Conservation (phyloP, 2,888 invertebrate species). For the Prosapia bicincta region DNA sequence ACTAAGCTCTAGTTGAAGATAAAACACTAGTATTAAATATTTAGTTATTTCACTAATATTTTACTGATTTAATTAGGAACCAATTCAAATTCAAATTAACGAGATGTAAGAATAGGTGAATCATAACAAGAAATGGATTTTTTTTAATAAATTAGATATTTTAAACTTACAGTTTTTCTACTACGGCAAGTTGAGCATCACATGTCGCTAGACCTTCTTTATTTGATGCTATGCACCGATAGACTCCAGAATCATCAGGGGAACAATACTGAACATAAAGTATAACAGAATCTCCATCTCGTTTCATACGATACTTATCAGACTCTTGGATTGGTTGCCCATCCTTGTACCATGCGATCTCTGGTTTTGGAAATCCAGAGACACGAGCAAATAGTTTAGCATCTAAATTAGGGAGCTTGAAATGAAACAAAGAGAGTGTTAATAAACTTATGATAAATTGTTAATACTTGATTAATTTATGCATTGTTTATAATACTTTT, state of each 20-base stretch:
- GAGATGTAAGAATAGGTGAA: no score
- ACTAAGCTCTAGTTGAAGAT: no score
- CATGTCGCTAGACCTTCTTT: conserved; percentile 75
- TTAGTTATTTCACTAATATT: no score
- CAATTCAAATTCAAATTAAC: no score
- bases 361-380: conserved; percentile 77
- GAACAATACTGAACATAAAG: conserved; percentile 68
- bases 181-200: conserved; percentile 69
- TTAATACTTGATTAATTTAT: no score
- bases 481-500: no score
- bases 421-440: conserved; percentile 12
- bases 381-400: conserved; percentile 81
- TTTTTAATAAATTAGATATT: no score
- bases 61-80: no score
- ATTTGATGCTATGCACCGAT: conserved; percentile 75
- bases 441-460: background rate
- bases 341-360: conserved; percentile 83
- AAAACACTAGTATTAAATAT: no score
- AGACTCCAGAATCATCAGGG: conserved; percentile 66
- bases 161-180: conserved; percentile 72
- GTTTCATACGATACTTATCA: conserved; percentile 67
- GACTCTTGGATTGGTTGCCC: conserved; percentile 64
- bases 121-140: no score
- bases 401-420: conserved; percentile 67
- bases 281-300: conserved; percentile 76